Evolutionary conservation across 2,113 vertebrate genomes (phyloP).

Genomic region (Otis tarda): DNA sequence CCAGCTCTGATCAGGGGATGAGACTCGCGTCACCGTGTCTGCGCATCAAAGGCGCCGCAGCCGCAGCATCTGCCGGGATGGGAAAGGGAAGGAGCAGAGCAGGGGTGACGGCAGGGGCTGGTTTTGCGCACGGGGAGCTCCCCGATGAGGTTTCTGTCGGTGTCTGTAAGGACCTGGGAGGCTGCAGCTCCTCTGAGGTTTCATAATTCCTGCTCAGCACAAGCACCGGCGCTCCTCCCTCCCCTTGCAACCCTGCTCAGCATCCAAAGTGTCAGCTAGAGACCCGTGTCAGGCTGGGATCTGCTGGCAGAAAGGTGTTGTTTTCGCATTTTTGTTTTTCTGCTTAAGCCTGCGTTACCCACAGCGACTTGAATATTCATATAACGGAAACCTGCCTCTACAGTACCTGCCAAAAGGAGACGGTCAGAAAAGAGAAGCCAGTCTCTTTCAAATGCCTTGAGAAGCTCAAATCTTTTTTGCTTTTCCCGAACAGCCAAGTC

Average conservation of each 20-base stretch:
- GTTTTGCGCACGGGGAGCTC: background rate
- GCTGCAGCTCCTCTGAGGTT: constrained; percentile 13
- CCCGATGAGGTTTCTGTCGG: background rate
- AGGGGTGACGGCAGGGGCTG: background rate
- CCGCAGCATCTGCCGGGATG: background rate
- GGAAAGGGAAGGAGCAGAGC: background rate
- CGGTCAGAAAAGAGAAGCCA: background rate
- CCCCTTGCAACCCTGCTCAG: background rate
- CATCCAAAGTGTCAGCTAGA: constrained; percentile 7
- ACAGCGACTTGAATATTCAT: background rate
- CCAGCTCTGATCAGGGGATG: background rate
- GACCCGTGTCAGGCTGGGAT: background rate
- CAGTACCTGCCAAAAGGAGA: background rate
- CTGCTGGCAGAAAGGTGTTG: background rate
- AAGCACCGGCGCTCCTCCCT: background rate
- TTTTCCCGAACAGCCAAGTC: background rate
- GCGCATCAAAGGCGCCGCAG: constrained; percentile 41
- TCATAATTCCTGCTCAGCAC: constrained; percentile 23
- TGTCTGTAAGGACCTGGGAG: background rate
- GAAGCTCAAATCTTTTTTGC: background rate
- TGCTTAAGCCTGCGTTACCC: background rate
- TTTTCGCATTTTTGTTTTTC: background rate
- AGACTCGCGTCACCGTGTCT: background rate
- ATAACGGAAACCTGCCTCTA: background rate
- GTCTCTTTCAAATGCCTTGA: background rate